Percentiles rank a stretch among this genome's conserved stretches.
Conservation (phyloP, 2,113 vertebrate genomes). For the Copsychus sechellarum region DNA sequence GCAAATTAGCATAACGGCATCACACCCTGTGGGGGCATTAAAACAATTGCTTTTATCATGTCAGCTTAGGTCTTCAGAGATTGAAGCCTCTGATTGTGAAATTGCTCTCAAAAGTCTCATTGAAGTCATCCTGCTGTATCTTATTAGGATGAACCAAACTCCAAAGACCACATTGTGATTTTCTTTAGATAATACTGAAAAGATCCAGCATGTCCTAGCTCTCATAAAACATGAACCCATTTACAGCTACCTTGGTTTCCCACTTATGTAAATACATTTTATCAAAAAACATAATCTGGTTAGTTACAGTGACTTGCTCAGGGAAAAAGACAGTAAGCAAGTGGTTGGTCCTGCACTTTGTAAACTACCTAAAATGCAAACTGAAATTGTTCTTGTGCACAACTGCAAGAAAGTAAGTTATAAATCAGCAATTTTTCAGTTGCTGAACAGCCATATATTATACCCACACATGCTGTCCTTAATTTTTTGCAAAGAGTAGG, state of each 20-base stretch:
- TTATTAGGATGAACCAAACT: conserved; percentile 6
- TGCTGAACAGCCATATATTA: background rate
- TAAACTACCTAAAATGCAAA: background rate
- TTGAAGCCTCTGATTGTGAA: conserved; percentile 18
- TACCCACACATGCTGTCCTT: background rate
- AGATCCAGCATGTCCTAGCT: background rate
- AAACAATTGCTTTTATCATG: conserved; percentile 45
- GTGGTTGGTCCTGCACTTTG: background rate
- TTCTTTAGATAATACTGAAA: background rate
- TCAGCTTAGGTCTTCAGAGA: conserved; percentile 41
- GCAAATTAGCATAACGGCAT: conserved; percentile 36
- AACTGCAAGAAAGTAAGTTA: background rate
- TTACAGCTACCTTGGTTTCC: conserved; percentile 3
- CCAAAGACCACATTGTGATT: background rate
- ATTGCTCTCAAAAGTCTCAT: conserved; percentile 47
- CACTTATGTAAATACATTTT: background rate
- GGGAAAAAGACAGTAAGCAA: background rate
- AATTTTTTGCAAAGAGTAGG: background rate
- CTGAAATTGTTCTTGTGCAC: background rate
- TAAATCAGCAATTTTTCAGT: background rate
- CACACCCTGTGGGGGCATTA: conserved; percentile 48
- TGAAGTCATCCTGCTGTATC: conserved; percentile 17
- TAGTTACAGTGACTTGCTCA: background rate
- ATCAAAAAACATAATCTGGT: conserved; percentile 28
- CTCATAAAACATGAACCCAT: background rate